phyloP scores from a whole-genome alignment of 1,140 invertebrate genomes.

The Drosophila trapezifrons region DNA sequence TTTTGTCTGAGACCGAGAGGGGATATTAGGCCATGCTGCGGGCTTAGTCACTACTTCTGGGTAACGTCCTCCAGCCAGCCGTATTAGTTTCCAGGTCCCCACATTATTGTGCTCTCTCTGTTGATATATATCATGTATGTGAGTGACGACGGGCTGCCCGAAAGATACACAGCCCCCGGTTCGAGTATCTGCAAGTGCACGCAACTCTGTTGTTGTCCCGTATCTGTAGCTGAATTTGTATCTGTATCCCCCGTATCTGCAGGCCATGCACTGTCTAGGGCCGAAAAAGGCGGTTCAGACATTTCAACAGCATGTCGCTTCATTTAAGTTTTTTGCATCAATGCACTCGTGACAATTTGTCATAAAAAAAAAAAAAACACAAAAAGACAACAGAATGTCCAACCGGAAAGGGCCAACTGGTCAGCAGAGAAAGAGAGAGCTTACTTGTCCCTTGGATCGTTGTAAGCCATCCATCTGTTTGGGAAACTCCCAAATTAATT shows the following conservation, averaged over 20 bases:
- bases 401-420: conserved; percentile 41
- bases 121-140: conserved; percentile 32
- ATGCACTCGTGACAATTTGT: conserved; percentile 82
- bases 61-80: conserved; percentile 48
- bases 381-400: conserved; percentile 16
- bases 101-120: conserved; percentile 62
- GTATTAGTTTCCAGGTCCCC: conserved; percentile 73
- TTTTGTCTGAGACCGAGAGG: conserved; percentile 4
- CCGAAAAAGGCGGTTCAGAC: conserved; percentile 62
- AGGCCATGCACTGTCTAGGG: conserved; percentile 19
- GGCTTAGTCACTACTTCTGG: conserved; percentile 69
- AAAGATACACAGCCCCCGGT: conserved; percentile 40
- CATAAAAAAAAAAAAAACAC: conserved; percentile 56
- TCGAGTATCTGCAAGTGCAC: conserved; percentile 56
- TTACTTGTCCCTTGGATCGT: background rate
- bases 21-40: conserved; percentile 60
- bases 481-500: conserved; percentile 24
- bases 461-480: conserved; percentile 11
- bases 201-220: conserved; percentile 34
- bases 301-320: conserved; percentile 81
- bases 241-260: conserved; percentile 24
- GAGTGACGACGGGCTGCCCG: conserved; percentile 42
- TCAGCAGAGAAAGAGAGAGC: conserved; percentile 1
- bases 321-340: conserved; percentile 82
- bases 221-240: conserved; percentile 34